Evolutionary conservation across 1,140 invertebrate species (phyloP), one percentile per base, ranked within the genome.

Genomic region (Panonychus citri): DNA sequence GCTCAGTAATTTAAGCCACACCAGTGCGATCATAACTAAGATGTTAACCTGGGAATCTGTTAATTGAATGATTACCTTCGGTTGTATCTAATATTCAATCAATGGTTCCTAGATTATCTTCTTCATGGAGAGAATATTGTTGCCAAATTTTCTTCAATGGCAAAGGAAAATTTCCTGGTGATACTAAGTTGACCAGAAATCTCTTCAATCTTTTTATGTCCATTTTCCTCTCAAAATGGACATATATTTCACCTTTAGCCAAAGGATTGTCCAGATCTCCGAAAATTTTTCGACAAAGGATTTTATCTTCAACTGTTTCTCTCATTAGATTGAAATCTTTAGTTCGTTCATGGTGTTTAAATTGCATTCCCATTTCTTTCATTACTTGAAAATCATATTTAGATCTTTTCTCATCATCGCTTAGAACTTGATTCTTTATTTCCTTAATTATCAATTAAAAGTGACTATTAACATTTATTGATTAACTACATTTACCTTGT

Each of bases 181-280:
- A 99, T 85, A 73, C 91, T 96, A 5, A 98, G 73, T 64, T 89
- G 81, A 10, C 98, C 78, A 68, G 95, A 97, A 72, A 99, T 94
- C 71, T 99, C 93, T 0, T 95, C 95, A 64, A 74, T 62, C 8
- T 69, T 74, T 67, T 72, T 74, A 79, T 90, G 85, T 54, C 93
- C 94, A 24, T 88, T 88, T 17, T 93, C 94, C 74, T 94, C 89
- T 70, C 94, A 99, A 64, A 83, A 81, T 1, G 78, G 78, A 69
- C 94, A 99, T 56, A 76, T 78, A 2, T 48, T 5, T n/a, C 46
- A 34, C 39, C 24, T 24, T 51, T n/a, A 13, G 28, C 24, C 21
- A 54, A 39, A 30, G 15, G n/a, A n/a, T 27, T 49, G 5, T 40
- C 55, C 17, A 66, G 61, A 55, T 72, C 66, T 4, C 74, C 73